phyloP scores from a whole-genome alignment of 92 coral and sea anemone species.

The Muricea muricata region DNA sequence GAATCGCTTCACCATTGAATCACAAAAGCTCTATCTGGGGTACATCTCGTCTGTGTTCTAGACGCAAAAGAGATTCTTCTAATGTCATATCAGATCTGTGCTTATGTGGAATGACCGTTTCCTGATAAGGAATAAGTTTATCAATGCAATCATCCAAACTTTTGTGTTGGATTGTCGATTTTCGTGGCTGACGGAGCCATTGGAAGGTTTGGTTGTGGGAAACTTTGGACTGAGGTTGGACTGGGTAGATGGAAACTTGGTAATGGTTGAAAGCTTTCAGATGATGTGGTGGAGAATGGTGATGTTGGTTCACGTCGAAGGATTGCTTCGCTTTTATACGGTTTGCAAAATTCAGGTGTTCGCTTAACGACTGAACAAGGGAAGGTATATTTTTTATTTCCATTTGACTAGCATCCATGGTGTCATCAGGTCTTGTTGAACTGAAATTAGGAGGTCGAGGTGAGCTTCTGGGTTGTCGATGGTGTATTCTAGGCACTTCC shows the following conservation, averaged over 20 bases:
- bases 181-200: background rate
- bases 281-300: constrained; percentile 2
- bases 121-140: background rate
- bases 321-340: background rate
- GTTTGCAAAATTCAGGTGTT: background rate
- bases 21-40: constrained; percentile 59
- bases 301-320: background rate
- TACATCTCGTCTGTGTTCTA: constrained; percentile 54
- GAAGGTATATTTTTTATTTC: background rate
- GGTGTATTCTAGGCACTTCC: background rate
- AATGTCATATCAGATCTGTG: background rate
- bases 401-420: background rate
- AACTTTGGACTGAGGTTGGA: no score
- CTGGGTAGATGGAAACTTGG: background rate
- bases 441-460: no score
- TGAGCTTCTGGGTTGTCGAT: background rate
- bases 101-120: background rate
- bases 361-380: background rate
- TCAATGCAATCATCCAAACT: constrained; percentile 11
- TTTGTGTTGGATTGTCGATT: background rate
- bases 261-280: constrained; percentile 8
- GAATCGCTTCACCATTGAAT: constrained; percentile 9
- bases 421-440: background rate
- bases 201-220: background rate
- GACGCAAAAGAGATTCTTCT: constrained; percentile 12